A percentile compares a stretch with the other conserved stretches of the same genome.
Evolutionary conservation across 2,113 vertebrate genomes (phyloP).

Genomic region (Brachypodius melanocephalos): DNA sequence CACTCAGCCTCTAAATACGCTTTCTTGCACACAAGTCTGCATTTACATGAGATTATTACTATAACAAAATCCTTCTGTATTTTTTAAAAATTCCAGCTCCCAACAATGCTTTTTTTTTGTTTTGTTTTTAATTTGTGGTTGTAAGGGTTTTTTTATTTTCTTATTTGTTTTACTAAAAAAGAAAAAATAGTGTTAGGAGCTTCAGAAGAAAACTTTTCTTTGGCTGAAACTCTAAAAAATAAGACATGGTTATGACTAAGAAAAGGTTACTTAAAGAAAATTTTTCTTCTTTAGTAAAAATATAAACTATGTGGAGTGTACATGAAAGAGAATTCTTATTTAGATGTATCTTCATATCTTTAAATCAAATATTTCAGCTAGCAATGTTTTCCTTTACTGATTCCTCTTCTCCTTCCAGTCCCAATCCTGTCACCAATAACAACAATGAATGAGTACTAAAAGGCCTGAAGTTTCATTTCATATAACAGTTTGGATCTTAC

Average conservation of each 20-base stretch:
- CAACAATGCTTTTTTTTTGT: not conserved
- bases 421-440: not conserved
- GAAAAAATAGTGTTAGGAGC: not conserved
- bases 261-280: not conserved
- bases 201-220: not conserved
- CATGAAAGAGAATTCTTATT: not conserved
- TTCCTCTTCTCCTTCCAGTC: not conserved
- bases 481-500: not conserved
- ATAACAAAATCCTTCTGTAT: not conserved
- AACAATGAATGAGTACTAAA: not conserved
- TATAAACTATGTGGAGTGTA: not conserved
- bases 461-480: not conserved
- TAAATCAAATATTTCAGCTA: not conserved
- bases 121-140: not conserved
- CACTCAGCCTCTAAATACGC: not conserved
- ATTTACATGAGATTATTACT: not conserved
- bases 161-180: not conserved
- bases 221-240: not conserved
- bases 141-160: not conserved
- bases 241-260: not conserved
- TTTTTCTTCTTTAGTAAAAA: not conserved
- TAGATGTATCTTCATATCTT: not conserved
- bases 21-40: not conserved
- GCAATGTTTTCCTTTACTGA: not conserved
- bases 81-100: not conserved